Evolutionary conservation across 2,113 vertebrate genomes (phyloP).

Genomic region (Mohoua ochrocephala): DNA sequence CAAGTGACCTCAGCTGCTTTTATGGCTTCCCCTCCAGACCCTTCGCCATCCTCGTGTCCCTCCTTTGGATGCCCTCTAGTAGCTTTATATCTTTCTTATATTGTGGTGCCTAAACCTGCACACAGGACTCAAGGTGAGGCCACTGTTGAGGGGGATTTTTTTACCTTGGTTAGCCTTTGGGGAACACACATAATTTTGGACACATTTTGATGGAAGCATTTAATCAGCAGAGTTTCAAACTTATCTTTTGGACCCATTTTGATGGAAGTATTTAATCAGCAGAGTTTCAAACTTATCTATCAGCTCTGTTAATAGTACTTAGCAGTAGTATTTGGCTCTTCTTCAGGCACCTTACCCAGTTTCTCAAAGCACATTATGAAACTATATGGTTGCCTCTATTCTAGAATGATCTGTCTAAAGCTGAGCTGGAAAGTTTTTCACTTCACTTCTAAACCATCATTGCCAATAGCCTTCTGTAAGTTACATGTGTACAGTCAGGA

Average conservation of each 20-base stretch:
- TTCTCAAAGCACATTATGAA: background rate
- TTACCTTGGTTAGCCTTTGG: background rate
- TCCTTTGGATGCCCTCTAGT: background rate
- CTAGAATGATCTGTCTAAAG: background rate
- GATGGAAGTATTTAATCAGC: background rate
- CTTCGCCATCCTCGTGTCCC: background rate
- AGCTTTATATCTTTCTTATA: background rate
- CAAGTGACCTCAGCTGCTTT: background rate
- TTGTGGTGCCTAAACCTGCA: background rate
- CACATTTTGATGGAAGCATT: background rate
- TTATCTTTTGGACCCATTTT: background rate
- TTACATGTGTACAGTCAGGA: background rate
- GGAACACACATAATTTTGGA: background rate
- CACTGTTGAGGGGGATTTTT: fast-evolving
- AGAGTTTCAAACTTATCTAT: background rate
- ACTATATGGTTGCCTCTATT: background rate
- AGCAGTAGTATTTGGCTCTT: background rate
- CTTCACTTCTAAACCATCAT: background rate
- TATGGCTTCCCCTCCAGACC: background rate
- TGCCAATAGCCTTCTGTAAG: background rate
- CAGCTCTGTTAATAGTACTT: background rate
- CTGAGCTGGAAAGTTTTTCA: background rate
- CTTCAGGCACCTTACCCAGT: background rate
- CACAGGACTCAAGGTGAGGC: background rate
- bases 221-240: background rate